Conservation (phyloP, 2,888 invertebrate genomes). For the Meta bourneti region DNA sequence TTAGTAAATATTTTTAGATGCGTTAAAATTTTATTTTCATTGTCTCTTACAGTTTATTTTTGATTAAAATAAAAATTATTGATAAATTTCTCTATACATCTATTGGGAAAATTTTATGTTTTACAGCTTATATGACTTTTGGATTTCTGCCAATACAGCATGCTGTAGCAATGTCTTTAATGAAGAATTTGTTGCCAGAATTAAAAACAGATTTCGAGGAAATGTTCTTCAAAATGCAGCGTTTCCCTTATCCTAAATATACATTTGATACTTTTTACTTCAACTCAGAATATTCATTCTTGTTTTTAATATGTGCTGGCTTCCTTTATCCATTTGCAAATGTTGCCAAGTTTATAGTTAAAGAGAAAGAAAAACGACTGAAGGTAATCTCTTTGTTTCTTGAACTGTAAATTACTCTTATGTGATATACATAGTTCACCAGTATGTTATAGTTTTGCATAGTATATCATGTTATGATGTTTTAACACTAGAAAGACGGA, state of each 20-base stretch:
- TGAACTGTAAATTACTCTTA: no score
- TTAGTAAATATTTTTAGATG: no score
- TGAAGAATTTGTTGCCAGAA: background rate
- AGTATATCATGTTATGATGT: no score
- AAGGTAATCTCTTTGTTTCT: background rate
- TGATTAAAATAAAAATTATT: no score
- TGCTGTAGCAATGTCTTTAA: background rate
- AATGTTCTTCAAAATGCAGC: background rate
- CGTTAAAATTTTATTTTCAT: no score
- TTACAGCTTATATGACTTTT: slow-evolving; percentile 6
- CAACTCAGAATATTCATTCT: background rate
- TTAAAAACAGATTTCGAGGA: background rate
- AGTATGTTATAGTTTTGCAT: no score
- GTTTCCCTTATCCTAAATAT: slow-evolving; percentile 4
- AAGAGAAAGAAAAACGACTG: slow-evolving; percentile 2
- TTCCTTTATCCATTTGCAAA: slow-evolving; percentile 12
- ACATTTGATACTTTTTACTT: background rate
- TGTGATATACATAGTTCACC: no score
- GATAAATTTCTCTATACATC: no score
- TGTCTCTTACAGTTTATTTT: no score
- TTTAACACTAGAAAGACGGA: no score
- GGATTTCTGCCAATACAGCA: slow-evolving; percentile 9
- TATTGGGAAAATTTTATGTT: no score
- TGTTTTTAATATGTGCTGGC: background rate
- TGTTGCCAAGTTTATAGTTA: background rate